Conservation (phyloP, 2,797 vertebrate species). For the Enteromius treurensis region DNA sequence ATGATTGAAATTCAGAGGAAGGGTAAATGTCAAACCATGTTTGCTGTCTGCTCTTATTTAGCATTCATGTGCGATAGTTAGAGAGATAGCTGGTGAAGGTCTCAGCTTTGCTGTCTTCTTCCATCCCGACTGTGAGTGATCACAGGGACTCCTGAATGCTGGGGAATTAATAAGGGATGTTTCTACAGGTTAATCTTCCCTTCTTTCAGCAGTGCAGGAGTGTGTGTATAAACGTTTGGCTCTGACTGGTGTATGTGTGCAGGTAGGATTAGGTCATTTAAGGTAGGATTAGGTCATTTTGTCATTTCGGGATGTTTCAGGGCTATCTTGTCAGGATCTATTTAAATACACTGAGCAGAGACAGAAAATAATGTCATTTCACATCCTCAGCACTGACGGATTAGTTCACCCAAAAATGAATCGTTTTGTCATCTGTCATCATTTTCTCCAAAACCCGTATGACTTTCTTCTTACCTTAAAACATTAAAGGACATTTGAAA, state of each 20-base stretch:
- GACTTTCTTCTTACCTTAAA: neutral
- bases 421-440: neutral
- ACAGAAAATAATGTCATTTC: conserved; percentile 15
- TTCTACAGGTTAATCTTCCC: neutral
- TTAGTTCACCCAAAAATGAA: conserved; percentile 4
- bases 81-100: neutral
- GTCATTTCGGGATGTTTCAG: neutral
- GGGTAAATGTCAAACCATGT: conserved; percentile 36
- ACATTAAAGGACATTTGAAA: neutral
- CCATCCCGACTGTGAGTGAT: neutral
- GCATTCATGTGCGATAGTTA: conserved; percentile 26
- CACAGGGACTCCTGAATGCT: neutral
- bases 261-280: conserved; percentile 11
- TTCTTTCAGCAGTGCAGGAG: conserved; percentile 4
- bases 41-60: conserved; percentile 37
- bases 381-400: conserved; percentile 12
- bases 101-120: conserved; percentile 12
- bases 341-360: conserved; percentile 20
- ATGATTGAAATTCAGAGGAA: conserved; percentile 45
- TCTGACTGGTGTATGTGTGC: neutral
- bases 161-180: conserved; percentile 1
- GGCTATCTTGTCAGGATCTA: conserved; percentile 13
- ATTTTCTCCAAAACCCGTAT: conserved; percentile 1
- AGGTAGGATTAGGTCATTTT: conserved; percentile 8
- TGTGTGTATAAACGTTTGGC: neutral